phyloP scores from a whole-genome alignment of 2,888 invertebrate species.

The Cheilosia grossa region DNA sequence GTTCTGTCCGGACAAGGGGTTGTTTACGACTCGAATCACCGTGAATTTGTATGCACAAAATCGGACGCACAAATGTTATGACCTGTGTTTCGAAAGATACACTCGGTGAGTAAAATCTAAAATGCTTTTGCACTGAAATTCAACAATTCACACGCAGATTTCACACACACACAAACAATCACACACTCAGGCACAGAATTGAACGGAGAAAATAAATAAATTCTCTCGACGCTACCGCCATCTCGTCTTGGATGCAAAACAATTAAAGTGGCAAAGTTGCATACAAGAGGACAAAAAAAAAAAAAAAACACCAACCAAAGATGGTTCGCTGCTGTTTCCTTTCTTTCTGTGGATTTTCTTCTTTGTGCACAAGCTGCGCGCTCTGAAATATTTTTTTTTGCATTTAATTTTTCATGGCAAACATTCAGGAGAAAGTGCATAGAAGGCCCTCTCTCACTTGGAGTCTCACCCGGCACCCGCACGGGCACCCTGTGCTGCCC shows the following conservation, averaged over 20 bases:
- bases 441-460: constrained; percentile 51
- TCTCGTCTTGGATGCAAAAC: constrained; percentile 50
- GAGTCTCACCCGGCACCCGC: not conserved
- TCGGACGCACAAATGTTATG: not conserved
- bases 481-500: constrained; percentile 3
- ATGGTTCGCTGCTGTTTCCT: constrained; percentile 54
- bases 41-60: not conserved
- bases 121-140: not conserved
- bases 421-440: constrained; percentile 68
- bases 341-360: constrained; percentile 46
- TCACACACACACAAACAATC: constrained; percentile 23
- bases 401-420: constrained; percentile 45
- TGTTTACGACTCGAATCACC: constrained; percentile 12
- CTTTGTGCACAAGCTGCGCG: constrained; percentile 37
- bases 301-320: not conserved
- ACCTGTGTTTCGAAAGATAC: constrained; percentile 26
- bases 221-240: constrained; percentile 39
- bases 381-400: constrained; percentile 36
- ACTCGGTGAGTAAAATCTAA: not conserved
- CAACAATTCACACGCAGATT: constrained; percentile 34
- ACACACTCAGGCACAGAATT: constrained; percentile 1
- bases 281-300: constrained; percentile 19
- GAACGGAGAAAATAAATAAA: constrained; percentile 27
- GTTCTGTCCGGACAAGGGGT: constrained; percentile 35
- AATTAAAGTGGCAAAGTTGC: constrained; percentile 30